Percentiles rank a stretch among this genome's conserved stretches.
These are phyloP conservation scores for Megalonaias nervosa DNA, from an alignment of 1,140 invertebrate species.

Conservation along the genomic window DNA sequence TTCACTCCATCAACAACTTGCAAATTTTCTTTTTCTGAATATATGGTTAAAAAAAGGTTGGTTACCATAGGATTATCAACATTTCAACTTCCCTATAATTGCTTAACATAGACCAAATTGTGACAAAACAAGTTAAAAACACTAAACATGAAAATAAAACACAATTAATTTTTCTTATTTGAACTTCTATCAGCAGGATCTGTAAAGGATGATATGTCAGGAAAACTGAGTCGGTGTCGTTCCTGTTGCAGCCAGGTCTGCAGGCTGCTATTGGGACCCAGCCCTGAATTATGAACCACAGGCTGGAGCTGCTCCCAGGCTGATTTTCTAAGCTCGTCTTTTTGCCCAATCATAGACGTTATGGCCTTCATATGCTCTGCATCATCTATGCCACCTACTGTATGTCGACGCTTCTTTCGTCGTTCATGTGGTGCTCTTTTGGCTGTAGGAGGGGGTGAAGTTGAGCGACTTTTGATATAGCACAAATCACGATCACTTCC, in stretches of 20 bases:
- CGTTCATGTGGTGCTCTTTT: constrained; percentile 38
- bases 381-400: constrained; percentile 91
- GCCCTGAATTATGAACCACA: constrained; percentile 24
- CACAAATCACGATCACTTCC: background rate
- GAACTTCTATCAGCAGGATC: too few relatives aligned
- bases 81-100: too few relatives aligned
- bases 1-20: too few relatives aligned
- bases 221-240: constrained; percentile 55
- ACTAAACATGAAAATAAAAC: too few relatives aligned
- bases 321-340: constrained; percentile 51
- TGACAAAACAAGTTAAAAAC: too few relatives aligned
- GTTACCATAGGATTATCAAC: too few relatives aligned
- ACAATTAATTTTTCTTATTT: too few relatives aligned
- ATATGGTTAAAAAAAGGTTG: too few relatives aligned
- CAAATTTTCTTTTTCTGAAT: too few relatives aligned
- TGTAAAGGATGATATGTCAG: constrained; percentile 44
- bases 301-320: constrained; percentile 71
- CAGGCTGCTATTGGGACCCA: constrained; percentile 42
- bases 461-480: constrained; percentile 29
- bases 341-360: constrained; percentile 69
- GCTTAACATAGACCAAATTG: too few relatives aligned
- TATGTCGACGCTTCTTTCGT: constrained; percentile 80
- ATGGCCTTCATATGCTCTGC: constrained; percentile 79
- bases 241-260: constrained; percentile 62
- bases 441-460: constrained; percentile 30